Base-by-base conservation (phyloP, 1,140 invertebrate species). In the Augochlora pura region DNA sequence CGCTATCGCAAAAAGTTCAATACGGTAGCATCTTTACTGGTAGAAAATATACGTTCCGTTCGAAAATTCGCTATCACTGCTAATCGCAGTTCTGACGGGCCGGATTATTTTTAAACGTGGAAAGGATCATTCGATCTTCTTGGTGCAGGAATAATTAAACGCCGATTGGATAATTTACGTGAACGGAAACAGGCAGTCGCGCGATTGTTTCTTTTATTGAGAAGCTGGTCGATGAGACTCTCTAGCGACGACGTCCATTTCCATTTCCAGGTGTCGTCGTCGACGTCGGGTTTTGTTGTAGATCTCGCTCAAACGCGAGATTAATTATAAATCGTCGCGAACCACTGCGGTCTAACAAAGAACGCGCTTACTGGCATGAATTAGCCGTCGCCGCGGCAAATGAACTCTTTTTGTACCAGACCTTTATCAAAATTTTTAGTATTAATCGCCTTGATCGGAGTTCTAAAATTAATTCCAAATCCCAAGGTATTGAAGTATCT, bases 291-390 rank as follows among this genome's bases (percentile, higher is more conserved):
- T 32, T 65, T 63, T 16, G n/a, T n/a, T 54, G n/a, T 32, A 25
- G 8, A 6, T 65, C 46, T 1, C 18, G 27, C 18, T 25, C n/a
- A 27, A 54, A 66, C 14, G 5, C 32, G 25, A 54, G 27, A 62
- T 62, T 49, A 69, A 69, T 62, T 70, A 60, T 60, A 77, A 32
- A 59, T 77, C 39, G 66, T 70, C 52, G 18, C 59, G n/a, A 62
- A 25, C 21, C 23, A 39, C 27, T 14, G 23, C 18, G 21, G 71
- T 54, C 14, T 18, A 32, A 71, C 59, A 71, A 77, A 52, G 23
- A 52, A 52, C n/a, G 18, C 23, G 21, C 25, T 1, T 23, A 59
- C 6, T 1, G 5, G 0, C 38, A 38, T n/a, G 52, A 54, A 54
- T 63, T 63, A 64, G 18, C 38, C 25, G 25, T 62, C 12, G 57